Base-by-base conservation (phyloP, 2,888 invertebrate species). In the Orthosia gothica region DNA sequence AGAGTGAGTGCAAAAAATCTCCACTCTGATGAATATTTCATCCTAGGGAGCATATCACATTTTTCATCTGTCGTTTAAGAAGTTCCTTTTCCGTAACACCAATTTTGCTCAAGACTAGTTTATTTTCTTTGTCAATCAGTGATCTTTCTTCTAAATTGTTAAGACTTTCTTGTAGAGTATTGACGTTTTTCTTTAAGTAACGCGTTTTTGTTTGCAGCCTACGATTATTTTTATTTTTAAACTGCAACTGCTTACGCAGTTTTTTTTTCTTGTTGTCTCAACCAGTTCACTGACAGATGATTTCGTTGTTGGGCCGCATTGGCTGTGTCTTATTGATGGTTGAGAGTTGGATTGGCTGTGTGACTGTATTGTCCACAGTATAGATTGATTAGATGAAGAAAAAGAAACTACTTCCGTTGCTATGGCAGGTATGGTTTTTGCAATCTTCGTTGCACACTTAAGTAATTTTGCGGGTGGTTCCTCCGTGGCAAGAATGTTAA, bases 261-360 rank as follows among this genome's bases (percentile, higher is more conserved):
- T 61, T 61, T 61, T 20, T 61, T 61, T 61, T 45, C 61, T 62
- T 62, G 45, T 20, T 20, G 45, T 47, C 20, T 62, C 61, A 16
- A 20, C 11, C 11, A 20, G 16, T 16, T 62, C 45, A 40, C n/a
- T 13, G 32, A 40, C 61, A 45, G 40, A 61, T 59, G n/a, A 7
- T 20, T 20, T 47, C 45, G 12, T 23, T 3, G 23, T 23, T 23
- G 23, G 55, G 26, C 12, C 7, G 26, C 15, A 16, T 57, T 26
- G 11, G 20, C 16, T 62, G 23, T 23, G 16, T 23, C 23, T 23
- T 11, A 2, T 62, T 23, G 16, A 62, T 62, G 23, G 62, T 23
- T 16, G 16, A 47, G 23, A 47, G 20, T 13, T 32, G 18, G 32
- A 58, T n/a, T 59, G n/a, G n/a, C n/a, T 59, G 12, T 12, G n/a